Evolutionary conservation across 2,888 invertebrate species (phyloP).

Genomic region (Protonemura montana): DNA sequence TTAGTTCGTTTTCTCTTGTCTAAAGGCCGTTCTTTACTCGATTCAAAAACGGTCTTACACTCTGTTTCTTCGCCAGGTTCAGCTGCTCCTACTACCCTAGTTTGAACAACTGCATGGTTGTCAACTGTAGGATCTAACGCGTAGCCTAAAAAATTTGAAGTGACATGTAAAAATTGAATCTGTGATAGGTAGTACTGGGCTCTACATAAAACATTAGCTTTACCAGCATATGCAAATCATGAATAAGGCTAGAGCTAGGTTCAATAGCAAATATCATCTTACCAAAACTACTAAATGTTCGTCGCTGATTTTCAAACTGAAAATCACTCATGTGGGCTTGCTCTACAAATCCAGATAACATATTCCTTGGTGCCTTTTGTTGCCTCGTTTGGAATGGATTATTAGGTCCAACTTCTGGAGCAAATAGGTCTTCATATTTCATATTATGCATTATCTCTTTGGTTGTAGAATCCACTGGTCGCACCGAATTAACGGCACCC

Average conservation of each 20-base stretch:
- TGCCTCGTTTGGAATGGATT: slow-evolving; percentile 94
- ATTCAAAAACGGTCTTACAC: slow-evolving; percentile 91
- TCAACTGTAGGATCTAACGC: slow-evolving; percentile 93
- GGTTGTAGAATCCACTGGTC: slow-evolving; percentile 78
- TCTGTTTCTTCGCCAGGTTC: slow-evolving; percentile 76
- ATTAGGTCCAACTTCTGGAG: slow-evolving; percentile 88
- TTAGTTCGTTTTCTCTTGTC: slow-evolving; percentile 84
- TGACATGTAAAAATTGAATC: too few relatives aligned
- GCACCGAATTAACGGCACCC: slow-evolving; percentile 75
- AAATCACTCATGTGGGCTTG: slow-evolving; percentile 95
- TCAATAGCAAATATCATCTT: too few relatives aligned
- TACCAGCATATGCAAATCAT: background rate
- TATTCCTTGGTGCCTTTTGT: slow-evolving; percentile 87
- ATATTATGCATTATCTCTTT: slow-evolving; percentile 91
- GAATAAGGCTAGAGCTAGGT: too few relatives aligned
- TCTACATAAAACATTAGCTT: slow-evolving; percentile 32
- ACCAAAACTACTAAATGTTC: slow-evolving; percentile 93
- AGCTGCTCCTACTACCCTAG: slow-evolving; percentile 66
- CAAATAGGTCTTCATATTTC: slow-evolving; percentile 92
- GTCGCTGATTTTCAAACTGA: slow-evolving; percentile 94
- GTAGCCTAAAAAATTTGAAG: slow-evolving; percentile 69
- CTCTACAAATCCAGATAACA: slow-evolving; percentile 92
- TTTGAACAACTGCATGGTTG: slow-evolving; percentile 51
- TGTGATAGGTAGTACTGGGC: too few relatives aligned
- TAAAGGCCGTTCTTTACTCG: slow-evolving; percentile 72